Evolutionary conservation across 2,113 vertebrate genomes (phyloP).

Genomic region (Semnornis frantzii): DNA sequence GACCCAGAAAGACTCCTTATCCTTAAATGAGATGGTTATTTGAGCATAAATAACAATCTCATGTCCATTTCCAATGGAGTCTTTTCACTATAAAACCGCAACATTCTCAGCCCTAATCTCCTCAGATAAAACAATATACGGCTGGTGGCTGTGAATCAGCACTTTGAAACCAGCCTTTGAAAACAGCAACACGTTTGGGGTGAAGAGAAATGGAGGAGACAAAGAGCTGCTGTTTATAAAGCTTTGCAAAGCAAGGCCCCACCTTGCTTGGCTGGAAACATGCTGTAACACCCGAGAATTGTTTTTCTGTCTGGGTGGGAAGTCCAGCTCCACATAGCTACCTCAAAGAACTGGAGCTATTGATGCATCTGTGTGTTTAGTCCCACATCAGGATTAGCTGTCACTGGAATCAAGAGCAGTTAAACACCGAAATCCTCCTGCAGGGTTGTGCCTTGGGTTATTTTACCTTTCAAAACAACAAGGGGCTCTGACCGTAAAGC

Average conservation of each 20-base stretch:
- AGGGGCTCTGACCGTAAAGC: background rate
- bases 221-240: conserved; percentile 47
- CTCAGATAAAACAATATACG: conserved; percentile 11
- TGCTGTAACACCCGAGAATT: background rate
- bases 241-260: background rate
- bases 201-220: conserved; percentile 18
- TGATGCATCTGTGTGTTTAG: background rate
- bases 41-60: conserved; percentile 58
- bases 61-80: conserved; percentile 29
- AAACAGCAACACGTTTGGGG: background rate
- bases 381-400: background rate
- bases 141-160: conserved; percentile 33
- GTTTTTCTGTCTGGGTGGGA: background rate
- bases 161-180: conserved; percentile 34
- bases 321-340: background rate
- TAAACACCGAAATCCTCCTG: background rate
- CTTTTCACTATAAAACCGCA: conserved; percentile 42
- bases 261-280: background rate
- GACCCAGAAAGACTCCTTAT: background rate
- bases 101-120: conserved; percentile 39
- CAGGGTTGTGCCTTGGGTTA: background rate
- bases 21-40: conserved; percentile 45
- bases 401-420: background rate
- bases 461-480: background rate
- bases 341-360: background rate